Conservation (phyloP, 2,888 invertebrate species). For the Ypsolopha scabrella region DNA sequence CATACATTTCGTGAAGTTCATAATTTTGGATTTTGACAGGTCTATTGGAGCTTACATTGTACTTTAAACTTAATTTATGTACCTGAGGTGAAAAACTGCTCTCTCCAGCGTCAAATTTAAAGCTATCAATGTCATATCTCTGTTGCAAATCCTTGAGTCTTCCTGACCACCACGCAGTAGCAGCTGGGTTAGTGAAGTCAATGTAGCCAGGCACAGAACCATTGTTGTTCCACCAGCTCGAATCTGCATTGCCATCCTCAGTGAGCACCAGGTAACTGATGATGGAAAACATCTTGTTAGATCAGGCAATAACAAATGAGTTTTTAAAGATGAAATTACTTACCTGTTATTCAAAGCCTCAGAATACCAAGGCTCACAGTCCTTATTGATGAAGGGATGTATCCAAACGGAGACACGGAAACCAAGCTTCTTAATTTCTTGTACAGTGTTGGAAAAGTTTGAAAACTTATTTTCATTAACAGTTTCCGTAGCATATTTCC, state of each 20-base stretch:
- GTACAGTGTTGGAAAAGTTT: constrained; percentile 72
- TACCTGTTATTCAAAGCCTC: constrained; percentile 70
- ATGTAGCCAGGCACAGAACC: constrained; percentile 67
- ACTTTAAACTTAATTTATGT: background rate
- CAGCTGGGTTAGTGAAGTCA: constrained; percentile 79
- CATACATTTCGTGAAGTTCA: too few relatives aligned
- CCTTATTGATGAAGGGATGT: constrained; percentile 86
- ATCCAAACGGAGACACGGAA: constrained; percentile 86
- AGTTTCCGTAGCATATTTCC: constrained; percentile 85
- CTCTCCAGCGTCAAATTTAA: constrained; percentile 89
- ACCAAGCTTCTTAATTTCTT: constrained; percentile 71
- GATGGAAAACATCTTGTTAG: background rate
- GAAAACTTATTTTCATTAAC: constrained; percentile 80
- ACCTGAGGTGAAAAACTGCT: constrained; percentile 74
- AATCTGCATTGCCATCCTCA: constrained; percentile 48
- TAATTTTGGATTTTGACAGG: too few relatives aligned
- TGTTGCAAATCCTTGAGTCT: constrained; percentile 65
- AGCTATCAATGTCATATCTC: constrained; percentile 76
- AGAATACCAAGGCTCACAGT: constrained; percentile 73
- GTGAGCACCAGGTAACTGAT: constrained; percentile 60
- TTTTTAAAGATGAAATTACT: constrained; percentile 12
- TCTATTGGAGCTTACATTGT: too few relatives aligned
- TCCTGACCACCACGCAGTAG: constrained; percentile 72
- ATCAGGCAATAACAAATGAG: too few relatives aligned
- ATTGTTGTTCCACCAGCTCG: constrained; percentile 67